Conservation (phyloP, 2,888 invertebrate genomes). For the Chrysolina americana region DNA sequence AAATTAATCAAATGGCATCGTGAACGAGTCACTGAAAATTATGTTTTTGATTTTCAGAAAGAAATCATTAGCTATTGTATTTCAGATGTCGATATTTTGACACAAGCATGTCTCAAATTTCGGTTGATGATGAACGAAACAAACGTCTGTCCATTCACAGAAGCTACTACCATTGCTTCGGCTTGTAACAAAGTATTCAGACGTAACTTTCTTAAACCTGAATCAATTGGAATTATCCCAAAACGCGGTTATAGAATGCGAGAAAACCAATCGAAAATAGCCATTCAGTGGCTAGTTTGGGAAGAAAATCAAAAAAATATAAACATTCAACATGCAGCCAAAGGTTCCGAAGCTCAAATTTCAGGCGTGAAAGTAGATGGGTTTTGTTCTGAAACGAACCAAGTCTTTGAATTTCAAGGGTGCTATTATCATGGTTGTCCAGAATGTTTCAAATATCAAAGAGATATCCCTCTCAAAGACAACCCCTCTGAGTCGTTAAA, state of each 20-base stretch:
- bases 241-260: slow-evolving; percentile 53
- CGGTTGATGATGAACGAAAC: slow-evolving; percentile 25
- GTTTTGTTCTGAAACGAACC: slow-evolving; percentile 40
- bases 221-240: slow-evolving; percentile 58
- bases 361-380: slow-evolving; percentile 42
- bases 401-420: slow-evolving; percentile 50
- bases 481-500: slow-evolving; percentile 27
- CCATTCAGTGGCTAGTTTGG: slow-evolving; percentile 45
- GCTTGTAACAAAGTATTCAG: slow-evolving; percentile 56
- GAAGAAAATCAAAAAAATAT: slow-evolving; percentile 40
- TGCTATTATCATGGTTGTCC: slow-evolving; percentile 46
- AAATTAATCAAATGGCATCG: slow-evolving; percentile 42
- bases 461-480: slow-evolving; percentile 29
- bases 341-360: not conserved
- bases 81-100: slow-evolving; percentile 49
- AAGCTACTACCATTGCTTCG: slow-evolving; percentile 52
- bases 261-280: slow-evolving; percentile 39
- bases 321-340: slow-evolving; percentile 48
- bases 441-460: slow-evolving; percentile 18
- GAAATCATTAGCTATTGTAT: slow-evolving; percentile 54
- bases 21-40: slow-evolving; percentile 28
- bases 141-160: slow-evolving; percentile 49
- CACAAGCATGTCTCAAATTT: slow-evolving; percentile 27
- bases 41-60: slow-evolving; percentile 57
- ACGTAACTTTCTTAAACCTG: slow-evolving; percentile 53